Evolutionary conservation across 2,797 vertebrate species (phyloP).

Genomic region (Cryptoblepharus egeriae): DNA sequence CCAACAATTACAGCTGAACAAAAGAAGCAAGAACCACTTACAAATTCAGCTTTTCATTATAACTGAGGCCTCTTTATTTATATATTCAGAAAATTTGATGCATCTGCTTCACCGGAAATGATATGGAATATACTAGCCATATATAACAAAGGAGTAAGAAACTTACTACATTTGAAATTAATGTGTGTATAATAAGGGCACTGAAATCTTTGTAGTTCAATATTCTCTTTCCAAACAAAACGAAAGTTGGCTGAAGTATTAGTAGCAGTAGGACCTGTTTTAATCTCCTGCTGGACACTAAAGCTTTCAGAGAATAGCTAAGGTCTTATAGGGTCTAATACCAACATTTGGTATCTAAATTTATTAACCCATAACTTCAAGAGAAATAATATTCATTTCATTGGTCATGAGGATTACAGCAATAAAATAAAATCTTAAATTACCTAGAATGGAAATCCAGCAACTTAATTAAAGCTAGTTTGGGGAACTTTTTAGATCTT

Average conservation of each 20-base stretch:
- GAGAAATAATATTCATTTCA: not conserved
- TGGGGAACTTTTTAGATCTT: slow-evolving; percentile 1
- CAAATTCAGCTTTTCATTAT: not conserved
- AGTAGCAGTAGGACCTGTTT: not conserved
- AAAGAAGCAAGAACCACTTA: not conserved
- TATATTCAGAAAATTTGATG: not conserved
- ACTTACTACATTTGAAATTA: not conserved
- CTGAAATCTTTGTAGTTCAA: not conserved
- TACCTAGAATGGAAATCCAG: slow-evolving; percentile 31
- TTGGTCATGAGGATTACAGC: not conserved
- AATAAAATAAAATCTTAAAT: slow-evolving; percentile 16
- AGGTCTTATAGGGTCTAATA: not conserved
- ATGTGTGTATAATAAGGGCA: not conserved
- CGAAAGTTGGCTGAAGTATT: not conserved
- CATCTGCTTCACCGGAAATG: not conserved
- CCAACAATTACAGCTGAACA: not conserved
- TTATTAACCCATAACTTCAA: not conserved
- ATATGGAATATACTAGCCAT: not conserved
- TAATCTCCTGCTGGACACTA: not conserved
- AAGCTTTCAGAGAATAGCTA: not conserved
- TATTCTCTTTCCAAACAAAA: not conserved
- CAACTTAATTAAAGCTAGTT: slow-evolving; percentile 19
- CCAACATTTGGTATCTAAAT: not conserved
- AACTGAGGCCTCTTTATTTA: not conserved
- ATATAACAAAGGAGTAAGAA: not conserved